Evolutionary conservation across 2,113 vertebrate species (phyloP).

Genomic region (Clarias macrocephalus): DNA sequence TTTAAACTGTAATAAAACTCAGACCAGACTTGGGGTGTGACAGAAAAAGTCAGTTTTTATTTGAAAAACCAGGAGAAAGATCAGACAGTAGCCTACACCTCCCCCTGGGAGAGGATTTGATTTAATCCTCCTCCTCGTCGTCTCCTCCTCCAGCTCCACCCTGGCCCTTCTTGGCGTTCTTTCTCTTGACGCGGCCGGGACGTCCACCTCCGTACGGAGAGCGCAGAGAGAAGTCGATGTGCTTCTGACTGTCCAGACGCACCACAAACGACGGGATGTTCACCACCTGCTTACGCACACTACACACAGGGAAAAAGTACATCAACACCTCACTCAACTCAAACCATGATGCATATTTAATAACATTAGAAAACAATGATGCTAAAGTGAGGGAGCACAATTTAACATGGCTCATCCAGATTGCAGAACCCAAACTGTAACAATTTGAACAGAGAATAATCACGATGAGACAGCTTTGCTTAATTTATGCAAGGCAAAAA

Average conservation of each 20-base stretch:
- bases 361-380: no score
- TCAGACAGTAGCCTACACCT: not conserved
- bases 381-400: no score
- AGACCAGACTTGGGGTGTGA: not conserved
- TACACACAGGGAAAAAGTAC: constrained; percentile 50
- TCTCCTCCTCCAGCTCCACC: constrained; percentile 83
- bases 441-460: no score
- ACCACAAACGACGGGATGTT: constrained; percentile 94
- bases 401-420: no score
- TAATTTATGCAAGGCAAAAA: no score
- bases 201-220: constrained; percentile 89
- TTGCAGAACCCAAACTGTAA: no score
- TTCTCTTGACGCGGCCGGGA: constrained; percentile 89
- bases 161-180: constrained; percentile 94
- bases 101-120: constrained; percentile 27
- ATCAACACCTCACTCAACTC: not conserved
- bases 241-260: constrained; percentile 92
- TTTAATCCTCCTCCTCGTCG: constrained; percentile 89
- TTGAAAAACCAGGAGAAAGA: constrained; percentile 58
- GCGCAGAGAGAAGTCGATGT: constrained; percentile 91
- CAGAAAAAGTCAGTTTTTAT: constrained; percentile 59
- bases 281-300: constrained; percentile 92
- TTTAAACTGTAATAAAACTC: not conserved
- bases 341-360: no score
- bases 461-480: no score